These are phyloP conservation scores for Lordiphosa andalusiaca DNA, from an alignment of 2,888 invertebrate species.

Conservation along the genomic window DNA sequence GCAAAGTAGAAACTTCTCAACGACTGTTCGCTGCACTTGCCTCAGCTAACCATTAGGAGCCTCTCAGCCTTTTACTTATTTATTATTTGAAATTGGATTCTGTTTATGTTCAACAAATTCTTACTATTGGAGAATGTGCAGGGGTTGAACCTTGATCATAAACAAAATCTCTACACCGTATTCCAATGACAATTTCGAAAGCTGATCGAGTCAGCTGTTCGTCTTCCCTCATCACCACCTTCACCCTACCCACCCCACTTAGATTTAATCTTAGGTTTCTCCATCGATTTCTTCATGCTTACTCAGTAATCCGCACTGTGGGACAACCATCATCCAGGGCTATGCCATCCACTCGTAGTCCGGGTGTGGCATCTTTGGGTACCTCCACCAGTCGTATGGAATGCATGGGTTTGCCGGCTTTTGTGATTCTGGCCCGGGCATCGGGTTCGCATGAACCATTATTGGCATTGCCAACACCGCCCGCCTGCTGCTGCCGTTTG, in stretches of 20 bases:
- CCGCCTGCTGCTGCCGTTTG: conserved; percentile 41
- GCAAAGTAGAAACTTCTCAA: conserved; percentile 25
- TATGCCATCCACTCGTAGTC: conserved; percentile 82
- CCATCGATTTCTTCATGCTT: conserved; percentile 46
- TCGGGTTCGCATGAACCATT: conserved; percentile 37
- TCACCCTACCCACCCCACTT: background rate
- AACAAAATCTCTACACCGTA: too few species aligned
- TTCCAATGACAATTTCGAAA: too few species aligned
- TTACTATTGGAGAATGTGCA: too few species aligned
- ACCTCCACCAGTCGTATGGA: conserved; percentile 92
- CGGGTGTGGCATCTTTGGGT: conserved; percentile 83
- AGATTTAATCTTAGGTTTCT: background rate
- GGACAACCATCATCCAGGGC: conserved; percentile 80
- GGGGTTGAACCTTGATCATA: too few species aligned
- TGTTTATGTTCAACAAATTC: too few species aligned
- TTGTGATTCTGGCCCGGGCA: conserved; percentile 48
- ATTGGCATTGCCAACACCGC: conserved; percentile 11
- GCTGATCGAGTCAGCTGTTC: too few species aligned
- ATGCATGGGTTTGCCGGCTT: conserved; percentile 84
- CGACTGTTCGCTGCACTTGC: conserved; percentile 5
- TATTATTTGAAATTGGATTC: too few species aligned
- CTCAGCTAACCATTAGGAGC: conserved; percentile 7
- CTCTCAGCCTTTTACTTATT: background rate
- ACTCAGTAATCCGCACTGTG: conserved; percentile 87
- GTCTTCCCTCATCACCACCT: too few species aligned